Percentiles rank a stretch among this genome's conserved stretches.
These are phyloP conservation scores for Sussaba pulchella DNA, from an alignment of 2,888 invertebrate species.

Conservation along the genomic window DNA sequence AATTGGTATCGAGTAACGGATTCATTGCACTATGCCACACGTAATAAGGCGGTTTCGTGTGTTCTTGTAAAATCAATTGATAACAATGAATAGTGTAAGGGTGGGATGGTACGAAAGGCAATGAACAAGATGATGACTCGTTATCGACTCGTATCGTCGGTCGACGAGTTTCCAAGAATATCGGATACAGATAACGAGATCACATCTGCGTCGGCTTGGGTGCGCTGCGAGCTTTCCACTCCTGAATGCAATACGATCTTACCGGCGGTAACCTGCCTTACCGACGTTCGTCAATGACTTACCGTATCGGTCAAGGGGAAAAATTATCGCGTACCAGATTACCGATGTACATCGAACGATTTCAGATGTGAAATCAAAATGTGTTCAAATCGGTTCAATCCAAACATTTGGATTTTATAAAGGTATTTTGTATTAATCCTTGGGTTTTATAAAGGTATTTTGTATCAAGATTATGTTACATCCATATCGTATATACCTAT, in stretches of 20 bases:
- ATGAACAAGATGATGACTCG: not conserved
- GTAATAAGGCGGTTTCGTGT: conserved; percentile 37
- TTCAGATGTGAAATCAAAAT: conserved; percentile 35
- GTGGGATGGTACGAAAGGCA: not conserved
- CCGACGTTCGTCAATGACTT: conserved; percentile 29
- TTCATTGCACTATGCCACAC: conserved; percentile 21
- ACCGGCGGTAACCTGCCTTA: conserved; percentile 16
- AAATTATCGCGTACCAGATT: not conserved
- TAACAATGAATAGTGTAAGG: conserved; percentile 39
- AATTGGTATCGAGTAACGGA: conserved; percentile 21
- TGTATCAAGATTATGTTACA: too few species aligned
- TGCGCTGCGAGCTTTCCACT: conserved; percentile 1
- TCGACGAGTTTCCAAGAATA: not conserved
- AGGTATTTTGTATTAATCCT: too few species aligned
- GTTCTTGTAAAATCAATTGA: conserved; percentile 31
- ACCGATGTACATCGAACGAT: conserved; percentile 1
- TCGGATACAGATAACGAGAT: conserved; percentile 11
- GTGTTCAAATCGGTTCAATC: too few species aligned
- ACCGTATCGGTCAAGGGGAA: conserved; percentile 5
- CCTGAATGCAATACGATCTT: conserved; percentile 3
- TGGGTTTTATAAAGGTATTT: too few species aligned
- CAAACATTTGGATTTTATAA: too few species aligned
- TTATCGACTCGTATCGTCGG: not conserved
- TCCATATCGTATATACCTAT: too few species aligned
- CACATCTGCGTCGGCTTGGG: not conserved